A percentile compares a stretch with the other conserved stretches of the same genome.
These are phyloP conservation scores for Antechinus flavipes DNA, from an alignment of 2,113 vertebrate genomes.

Conservation along the genomic window DNA sequence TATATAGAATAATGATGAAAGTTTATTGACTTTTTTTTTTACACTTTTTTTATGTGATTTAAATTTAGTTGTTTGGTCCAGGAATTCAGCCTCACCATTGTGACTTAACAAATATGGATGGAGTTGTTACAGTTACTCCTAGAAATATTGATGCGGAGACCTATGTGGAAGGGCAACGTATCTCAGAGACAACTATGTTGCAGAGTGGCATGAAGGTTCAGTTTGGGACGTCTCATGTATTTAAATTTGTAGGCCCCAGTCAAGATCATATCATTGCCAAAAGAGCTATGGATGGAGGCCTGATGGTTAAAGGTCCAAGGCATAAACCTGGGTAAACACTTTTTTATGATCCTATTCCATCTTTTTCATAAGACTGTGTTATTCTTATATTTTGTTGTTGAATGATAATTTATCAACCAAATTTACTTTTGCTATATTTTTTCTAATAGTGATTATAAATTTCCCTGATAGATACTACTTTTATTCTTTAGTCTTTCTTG, in stretches of 20 bases:
- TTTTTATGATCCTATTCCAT: background rate
- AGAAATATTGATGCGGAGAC: slow-evolving; percentile 94
- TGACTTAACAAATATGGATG: slow-evolving; percentile 97
- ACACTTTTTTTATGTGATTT: background rate
- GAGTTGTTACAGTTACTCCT: slow-evolving; percentile 95
- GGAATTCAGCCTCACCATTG: slow-evolving; percentile 98
- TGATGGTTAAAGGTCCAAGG: slow-evolving; percentile 88
- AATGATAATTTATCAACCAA: no score
- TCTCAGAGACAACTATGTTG: slow-evolving; percentile 94
- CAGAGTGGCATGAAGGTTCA: slow-evolving; percentile 95
- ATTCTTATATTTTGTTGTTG: background rate
- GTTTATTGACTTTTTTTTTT: slow-evolving; percentile 21
- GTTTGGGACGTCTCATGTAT: slow-evolving; percentile 94
- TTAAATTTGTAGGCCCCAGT: slow-evolving; percentile 98
- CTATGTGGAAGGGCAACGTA: slow-evolving; percentile 93
- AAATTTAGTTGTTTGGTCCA: slow-evolving; percentile 91
- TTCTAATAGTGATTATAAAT: background rate
- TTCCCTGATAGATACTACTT: background rate
- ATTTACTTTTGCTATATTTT: background rate
- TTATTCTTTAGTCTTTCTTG: no score
- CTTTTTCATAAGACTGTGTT: background rate
- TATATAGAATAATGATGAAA: background rate
- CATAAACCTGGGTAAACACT: slow-evolving; percentile 92
- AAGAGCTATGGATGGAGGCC: slow-evolving; percentile 86
- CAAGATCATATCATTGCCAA: slow-evolving; percentile 92